These are phyloP conservation scores for Venustoraphidia nigricollis DNA, from an alignment of 2,888 invertebrate genomes.

Conservation along the genomic window DNA sequence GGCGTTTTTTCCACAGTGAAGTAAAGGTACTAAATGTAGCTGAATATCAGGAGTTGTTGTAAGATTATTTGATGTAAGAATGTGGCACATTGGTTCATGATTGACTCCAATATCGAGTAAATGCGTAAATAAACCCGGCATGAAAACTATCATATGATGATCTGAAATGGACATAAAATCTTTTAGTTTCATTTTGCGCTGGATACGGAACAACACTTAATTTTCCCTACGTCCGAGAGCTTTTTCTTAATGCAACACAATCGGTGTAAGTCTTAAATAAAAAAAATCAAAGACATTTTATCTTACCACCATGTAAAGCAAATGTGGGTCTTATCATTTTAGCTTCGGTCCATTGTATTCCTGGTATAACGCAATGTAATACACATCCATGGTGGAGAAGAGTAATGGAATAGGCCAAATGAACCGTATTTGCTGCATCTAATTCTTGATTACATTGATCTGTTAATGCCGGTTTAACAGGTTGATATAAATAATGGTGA, in stretches of 20 bases:
- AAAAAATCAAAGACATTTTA: no score
- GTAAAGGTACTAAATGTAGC: constrained; percentile 52
- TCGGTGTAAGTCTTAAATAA: no score
- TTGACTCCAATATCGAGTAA: constrained; percentile 67
- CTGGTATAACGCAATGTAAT: constrained; percentile 67
- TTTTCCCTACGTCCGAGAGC: no score
- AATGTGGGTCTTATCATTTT: constrained; percentile 64
- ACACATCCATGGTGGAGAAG: constrained; percentile 71
- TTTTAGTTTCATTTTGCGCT: no score
- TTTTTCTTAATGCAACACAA: no score
- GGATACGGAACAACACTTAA: no score
- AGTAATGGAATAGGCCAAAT: constrained; percentile 75
- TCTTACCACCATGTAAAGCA: constrained; percentile 46
- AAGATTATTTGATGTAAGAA: constrained; percentile 46
- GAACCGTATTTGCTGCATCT: constrained; percentile 37
- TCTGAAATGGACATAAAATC: constrained; percentile 30
- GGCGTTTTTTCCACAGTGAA: constrained; percentile 35
- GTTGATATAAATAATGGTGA: constrained; percentile 72
- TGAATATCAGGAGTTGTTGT: constrained; percentile 44
- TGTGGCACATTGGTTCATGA: constrained; percentile 73
- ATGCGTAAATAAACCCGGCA: constrained; percentile 73
- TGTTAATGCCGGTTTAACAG: constrained; percentile 32
- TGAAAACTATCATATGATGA: constrained; percentile 66
- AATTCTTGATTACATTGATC: constrained; percentile 13
- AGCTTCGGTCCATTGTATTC: constrained; percentile 63